A percentile compares a stretch with the other conserved stretches of the same genome.
Evolutionary conservation across 2,797 vertebrate species (phyloP).

Genomic region (Mergus octosetaceus): DNA sequence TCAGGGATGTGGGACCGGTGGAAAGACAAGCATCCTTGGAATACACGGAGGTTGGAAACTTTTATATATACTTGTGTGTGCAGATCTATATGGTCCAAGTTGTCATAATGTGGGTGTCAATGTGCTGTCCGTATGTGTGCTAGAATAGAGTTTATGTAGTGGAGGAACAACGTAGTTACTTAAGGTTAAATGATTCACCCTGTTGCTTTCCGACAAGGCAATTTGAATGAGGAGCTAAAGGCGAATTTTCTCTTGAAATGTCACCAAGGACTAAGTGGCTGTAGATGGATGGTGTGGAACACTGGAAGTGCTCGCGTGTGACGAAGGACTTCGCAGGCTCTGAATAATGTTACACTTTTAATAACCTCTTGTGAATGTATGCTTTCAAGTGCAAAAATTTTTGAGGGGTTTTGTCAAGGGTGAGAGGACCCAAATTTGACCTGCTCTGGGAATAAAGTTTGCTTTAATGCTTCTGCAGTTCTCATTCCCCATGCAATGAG

Average conservation of each 20-base stretch:
- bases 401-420: neutral
- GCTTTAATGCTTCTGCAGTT: neutral
- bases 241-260: neutral
- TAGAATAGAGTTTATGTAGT: fast-evolving
- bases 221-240: neutral
- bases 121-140: neutral
- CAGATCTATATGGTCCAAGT: fast-evolving
- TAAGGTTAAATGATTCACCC: neutral
- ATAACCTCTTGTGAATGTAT: constrained; percentile 24
- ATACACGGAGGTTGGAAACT: constrained; percentile 65
- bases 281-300: neutral
- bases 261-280: neutral
- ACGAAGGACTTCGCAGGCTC: neutral
- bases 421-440: neutral
- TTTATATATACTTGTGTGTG: neutral
- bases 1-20: constrained; percentile 76
- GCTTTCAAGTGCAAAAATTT: constrained; percentile 6
- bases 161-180: neutral
- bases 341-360: neutral
- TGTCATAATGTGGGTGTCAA: neutral
- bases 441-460: neutral
- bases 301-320: neutral
- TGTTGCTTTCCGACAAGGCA: neutral
- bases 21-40: constrained; percentile 78
- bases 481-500: neutral